These are phyloP conservation scores for Clarias gariepinus DNA, from an alignment of 2,113 vertebrate genomes.

Conservation along the genomic window DNA sequence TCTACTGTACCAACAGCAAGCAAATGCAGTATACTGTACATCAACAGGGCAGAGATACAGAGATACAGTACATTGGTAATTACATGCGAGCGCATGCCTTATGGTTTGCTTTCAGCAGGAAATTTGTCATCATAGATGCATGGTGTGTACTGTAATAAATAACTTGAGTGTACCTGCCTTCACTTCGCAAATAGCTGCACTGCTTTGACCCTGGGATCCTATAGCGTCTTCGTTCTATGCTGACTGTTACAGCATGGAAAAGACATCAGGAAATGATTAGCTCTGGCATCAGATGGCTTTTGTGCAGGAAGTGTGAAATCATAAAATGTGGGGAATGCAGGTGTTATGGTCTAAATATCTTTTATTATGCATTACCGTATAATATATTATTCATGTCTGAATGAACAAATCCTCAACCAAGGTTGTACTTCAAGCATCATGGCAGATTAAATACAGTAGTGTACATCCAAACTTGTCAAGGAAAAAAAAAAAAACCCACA, in stretches of 20 bases:
- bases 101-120: slow-evolving; percentile 3
- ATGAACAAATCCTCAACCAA: background rate
- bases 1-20: background rate
- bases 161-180: slow-evolving; percentile 8
- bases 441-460: background rate
- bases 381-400: slow-evolving; percentile 1
- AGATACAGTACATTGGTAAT: background rate
- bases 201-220: slow-evolving; percentile 18
- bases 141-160: background rate
- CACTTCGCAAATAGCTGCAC: slow-evolving; percentile 2
- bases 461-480: background rate
- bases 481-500: no score
- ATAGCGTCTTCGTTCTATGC: background rate
- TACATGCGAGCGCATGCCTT: background rate
- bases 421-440: background rate
- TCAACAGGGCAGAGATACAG: background rate
- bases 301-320: slow-evolving; percentile 39
- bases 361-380: background rate
- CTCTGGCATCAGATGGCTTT: slow-evolving; percentile 18
- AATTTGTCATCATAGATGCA: background rate
- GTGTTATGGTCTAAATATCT: background rate
- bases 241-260: slow-evolving; percentile 8
- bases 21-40: background rate
- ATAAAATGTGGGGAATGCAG: slow-evolving; percentile 24
- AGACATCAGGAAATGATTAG: slow-evolving; percentile 39